These are phyloP conservation scores for Blastomussa wellsi DNA, from an alignment of 92 coral and sea anemone species.

Conservation along the genomic window DNA sequence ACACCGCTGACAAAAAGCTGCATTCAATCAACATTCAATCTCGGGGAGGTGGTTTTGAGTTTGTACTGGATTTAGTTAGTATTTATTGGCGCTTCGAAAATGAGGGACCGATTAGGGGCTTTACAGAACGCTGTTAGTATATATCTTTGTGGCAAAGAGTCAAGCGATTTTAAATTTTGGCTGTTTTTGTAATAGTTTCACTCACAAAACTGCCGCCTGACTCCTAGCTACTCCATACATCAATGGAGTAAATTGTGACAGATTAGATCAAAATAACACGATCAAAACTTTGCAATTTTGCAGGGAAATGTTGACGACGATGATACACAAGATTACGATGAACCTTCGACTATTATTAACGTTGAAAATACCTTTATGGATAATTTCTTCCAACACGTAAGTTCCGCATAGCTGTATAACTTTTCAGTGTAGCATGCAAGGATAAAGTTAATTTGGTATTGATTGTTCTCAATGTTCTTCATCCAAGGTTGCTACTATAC, in stretches of 20 bases:
- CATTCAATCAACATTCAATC: constrained; percentile 32
- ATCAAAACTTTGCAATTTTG: constrained; percentile 21
- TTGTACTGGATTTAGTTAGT: constrained; percentile 14
- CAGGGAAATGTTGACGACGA: constrained; percentile 53
- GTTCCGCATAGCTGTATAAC: constrained; percentile 4
- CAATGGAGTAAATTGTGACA: constrained; percentile 25
- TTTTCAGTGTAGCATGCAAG: background rate
- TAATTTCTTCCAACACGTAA: constrained; percentile 71
- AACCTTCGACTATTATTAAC: constrained; percentile 44
- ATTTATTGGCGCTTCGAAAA: constrained; percentile 33
- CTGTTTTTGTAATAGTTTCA: background rate
- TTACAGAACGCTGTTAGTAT: constrained; percentile 28
- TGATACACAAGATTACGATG: constrained; percentile 61
- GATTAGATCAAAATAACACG: constrained; percentile 13
- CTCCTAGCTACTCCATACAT: background rate
- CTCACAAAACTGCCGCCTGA: background rate
- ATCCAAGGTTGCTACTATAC: constrained; percentile 81
- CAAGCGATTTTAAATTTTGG: background rate
- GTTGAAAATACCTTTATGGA: constrained; percentile 76
- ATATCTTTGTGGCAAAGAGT: background rate
- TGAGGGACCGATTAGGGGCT: constrained; percentile 72
- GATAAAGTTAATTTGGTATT: background rate
- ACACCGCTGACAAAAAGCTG: constrained; percentile 37
- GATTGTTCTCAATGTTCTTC: constrained; percentile 1
- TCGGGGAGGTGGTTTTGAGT: constrained; percentile 68